phyloP scores from a whole-genome alignment of 2,113 vertebrate species.

The Heterotis niloticus region DNA sequence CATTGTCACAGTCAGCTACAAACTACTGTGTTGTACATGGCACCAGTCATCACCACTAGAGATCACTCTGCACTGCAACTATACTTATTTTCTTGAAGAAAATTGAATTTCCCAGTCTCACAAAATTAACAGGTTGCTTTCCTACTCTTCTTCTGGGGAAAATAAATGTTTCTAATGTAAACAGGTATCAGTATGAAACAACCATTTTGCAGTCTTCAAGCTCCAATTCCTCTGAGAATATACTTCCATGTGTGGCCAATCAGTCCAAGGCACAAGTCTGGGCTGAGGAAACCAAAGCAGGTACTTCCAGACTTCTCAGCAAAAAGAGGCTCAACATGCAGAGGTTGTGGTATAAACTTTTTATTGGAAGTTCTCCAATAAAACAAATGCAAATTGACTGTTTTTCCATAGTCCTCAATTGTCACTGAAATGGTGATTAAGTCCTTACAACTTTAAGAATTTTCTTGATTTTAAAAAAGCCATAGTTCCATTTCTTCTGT shows the following conservation, averaged over 20 bases:
- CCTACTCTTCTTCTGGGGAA: neutral
- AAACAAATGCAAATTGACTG: too few species aligned
- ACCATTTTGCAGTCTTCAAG: slow-evolving; percentile 46
- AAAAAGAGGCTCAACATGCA: neutral
- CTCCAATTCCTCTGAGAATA: slow-evolving; percentile 48
- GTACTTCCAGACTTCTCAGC: slow-evolving; percentile 36
- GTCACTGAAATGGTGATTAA: neutral
- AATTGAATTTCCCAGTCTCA: neutral
- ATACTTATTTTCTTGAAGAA: neutral
- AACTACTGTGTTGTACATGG: neutral
- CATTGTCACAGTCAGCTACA: slow-evolving; percentile 3
- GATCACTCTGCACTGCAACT: neutral
- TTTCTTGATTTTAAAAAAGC: too few species aligned
- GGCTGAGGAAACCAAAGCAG: slow-evolving; percentile 34
- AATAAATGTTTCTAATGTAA: slow-evolving; percentile 16
- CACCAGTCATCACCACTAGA: neutral
- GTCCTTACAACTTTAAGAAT: neutral
- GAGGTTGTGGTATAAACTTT: neutral
- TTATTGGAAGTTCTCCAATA: neutral
- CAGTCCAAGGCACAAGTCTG: slow-evolving; percentile 31
- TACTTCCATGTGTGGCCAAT: slow-evolving; percentile 56
- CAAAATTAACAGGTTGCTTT: neutral
- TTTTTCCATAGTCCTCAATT: neutral
- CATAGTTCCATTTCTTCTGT: too few species aligned
- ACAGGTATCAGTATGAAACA: slow-evolving; percentile 69